Base-by-base conservation (phyloP, 1,140 invertebrate species). In the Tetramorium parvispinum region DNA sequence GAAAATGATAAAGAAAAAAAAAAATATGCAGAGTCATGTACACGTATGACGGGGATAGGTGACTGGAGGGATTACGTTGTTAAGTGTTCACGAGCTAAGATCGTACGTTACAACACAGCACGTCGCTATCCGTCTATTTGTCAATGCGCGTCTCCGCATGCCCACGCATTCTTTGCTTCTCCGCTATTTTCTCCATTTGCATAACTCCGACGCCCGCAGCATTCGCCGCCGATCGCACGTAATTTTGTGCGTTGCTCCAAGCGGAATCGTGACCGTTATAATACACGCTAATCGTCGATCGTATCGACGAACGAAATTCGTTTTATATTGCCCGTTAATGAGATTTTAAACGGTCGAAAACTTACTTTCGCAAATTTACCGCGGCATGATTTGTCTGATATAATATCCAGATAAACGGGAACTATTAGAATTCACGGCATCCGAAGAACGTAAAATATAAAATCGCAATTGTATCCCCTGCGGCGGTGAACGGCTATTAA, bases 31-130 rank as follows among this genome's bases (percentile, higher is more conserved):
- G 24, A 46, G 24, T 75, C 57, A 13, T 7, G 24, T 68, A 49
- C 2, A 51, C 46, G 8, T 37, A 40, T 49, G 24, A 49, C 18
- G 21, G 40, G 40, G 81, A 77, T 85, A 24, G 21, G 71, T 78
- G 76, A 83, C 76, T 63, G 49, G 61, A 68, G 76, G 78, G 83
- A 87, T 89, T 89, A 89, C 76, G 70, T 87, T 73, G 89, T 90
- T 82, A 87, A 90, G 63, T 85, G 61, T 65, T 49, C 76, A 46
- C 66, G 49, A 65, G 70, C 61, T 73, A 82, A 85, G 88, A 78
- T 85, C 81, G 61, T 83, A 81, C 59, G 81, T 87, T 86, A 90
- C 79, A 73, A 77, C 70, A 79, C 7, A 46, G 59, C 32, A 32
- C 49, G 32, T 71, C 32, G 55, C 18, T 43, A 57, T 70, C 18